phyloP scores from a whole-genome alignment of 2,113 vertebrate species.

The Tragelaphus buxtoni region DNA sequence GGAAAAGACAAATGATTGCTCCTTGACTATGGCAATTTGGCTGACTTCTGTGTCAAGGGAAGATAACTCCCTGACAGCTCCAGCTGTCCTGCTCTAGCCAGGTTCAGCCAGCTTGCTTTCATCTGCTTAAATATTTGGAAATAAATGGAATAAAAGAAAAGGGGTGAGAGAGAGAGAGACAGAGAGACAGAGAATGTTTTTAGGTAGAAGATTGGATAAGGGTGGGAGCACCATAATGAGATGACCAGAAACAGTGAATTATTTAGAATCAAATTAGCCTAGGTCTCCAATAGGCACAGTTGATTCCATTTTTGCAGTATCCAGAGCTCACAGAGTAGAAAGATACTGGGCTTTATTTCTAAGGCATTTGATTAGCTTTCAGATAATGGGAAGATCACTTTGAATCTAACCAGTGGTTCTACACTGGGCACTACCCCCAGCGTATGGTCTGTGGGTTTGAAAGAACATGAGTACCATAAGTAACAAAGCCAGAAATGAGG shows the following conservation, averaged over 20 bases:
- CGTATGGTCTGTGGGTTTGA: not conserved
- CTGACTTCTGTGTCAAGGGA: not conserved
- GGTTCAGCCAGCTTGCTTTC: not conserved
- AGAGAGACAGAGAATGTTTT: not conserved
- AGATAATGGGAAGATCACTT: not conserved
- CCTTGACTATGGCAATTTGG: not conserved
- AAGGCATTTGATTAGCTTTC: not conserved
- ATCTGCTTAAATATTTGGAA: slow-evolving; percentile 7
- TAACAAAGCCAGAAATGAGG: not conserved
- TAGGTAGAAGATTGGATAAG: not conserved
- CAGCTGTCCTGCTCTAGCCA: not conserved
- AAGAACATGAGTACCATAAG: not conserved
- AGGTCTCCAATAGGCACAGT: not conserved
- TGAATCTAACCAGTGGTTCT: not conserved
- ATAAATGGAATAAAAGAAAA: not conserved
- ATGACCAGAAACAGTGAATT: not conserved
- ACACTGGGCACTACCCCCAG: not conserved
- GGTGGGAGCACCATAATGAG: not conserved
- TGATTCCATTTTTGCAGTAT: not conserved
- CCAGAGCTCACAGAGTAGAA: not conserved
- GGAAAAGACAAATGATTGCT: slow-evolving; percentile 5
- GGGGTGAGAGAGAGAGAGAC: too few species aligned
- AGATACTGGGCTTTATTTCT: not conserved
- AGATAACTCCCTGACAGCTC: not conserved
- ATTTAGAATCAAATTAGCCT: slow-evolving; percentile 16